Conservation (phyloP, 37 sponge, comb jelly and placozoan genomes). For the Ianthella basta region DNA sequence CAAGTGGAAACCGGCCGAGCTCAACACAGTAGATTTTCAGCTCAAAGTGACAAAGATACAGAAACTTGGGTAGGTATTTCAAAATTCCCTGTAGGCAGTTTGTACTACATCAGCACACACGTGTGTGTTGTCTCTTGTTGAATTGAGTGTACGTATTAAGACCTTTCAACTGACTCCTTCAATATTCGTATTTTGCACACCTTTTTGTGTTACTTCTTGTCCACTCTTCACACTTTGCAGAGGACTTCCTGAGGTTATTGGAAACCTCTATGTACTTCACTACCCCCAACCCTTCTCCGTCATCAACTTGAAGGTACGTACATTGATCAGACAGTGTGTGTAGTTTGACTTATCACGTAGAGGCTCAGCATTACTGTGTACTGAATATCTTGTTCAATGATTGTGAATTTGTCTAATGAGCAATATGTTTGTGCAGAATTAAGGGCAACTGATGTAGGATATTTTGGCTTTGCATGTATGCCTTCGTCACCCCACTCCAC, state of each 20-base stretch:
- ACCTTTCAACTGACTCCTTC: no score
- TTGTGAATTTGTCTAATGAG: no score
- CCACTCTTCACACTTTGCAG: slow-evolving; percentile 11
- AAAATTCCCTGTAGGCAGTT: background rate
- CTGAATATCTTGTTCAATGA: no score
- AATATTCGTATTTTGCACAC: background rate
- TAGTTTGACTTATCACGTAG: no score
- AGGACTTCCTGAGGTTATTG: slow-evolving; percentile 65
- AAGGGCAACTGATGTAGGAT: no score
- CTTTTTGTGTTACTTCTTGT: background rate
- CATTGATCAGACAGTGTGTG: no score
- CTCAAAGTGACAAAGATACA: slow-evolving; percentile 67
- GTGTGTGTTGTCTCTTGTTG: background rate
- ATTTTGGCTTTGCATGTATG: no score
- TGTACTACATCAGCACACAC: background rate
- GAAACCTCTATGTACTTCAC: slow-evolving; percentile 77
- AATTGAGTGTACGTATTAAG: no score
- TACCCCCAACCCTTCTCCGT: slow-evolving; percentile 48
- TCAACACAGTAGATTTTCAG: slow-evolving; percentile 94
- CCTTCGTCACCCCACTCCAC: no score
- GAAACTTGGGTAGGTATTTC: slow-evolving; percentile 51
- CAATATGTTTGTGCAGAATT: no score
- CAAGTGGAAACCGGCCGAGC: slow-evolving; percentile 96
- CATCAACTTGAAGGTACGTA: slow-evolving; percentile 60
- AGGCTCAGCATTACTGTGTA: no score